Base-by-base conservation (phyloP, 2,797 vertebrate species). In the Echeneis naucrates region DNA sequence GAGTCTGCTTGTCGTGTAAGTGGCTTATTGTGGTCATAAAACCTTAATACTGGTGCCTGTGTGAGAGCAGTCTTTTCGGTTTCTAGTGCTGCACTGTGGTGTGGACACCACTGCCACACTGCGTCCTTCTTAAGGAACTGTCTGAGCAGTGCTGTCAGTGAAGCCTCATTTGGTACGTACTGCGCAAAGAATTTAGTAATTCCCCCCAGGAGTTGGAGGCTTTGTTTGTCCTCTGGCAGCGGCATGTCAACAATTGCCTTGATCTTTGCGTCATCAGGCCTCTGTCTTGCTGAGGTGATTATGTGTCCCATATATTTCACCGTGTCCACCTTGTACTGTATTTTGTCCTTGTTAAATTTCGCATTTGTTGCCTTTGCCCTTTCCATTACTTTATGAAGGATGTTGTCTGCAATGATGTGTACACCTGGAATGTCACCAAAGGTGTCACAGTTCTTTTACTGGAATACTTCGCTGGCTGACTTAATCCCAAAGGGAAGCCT, bases 381-480 rank as follows among this genome's bases (percentile, higher is more conserved):
- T n/a, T n/a, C n/a, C n/a, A n/a, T n/a, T n/a, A n/a, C n/a, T n/a
- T n/a, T n/a, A n/a, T n/a, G n/a, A n/a, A n/a, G n/a, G n/a, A 0
- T 87, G 81, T 81, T 65, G 58, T 87, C 83, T 19, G 78, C 59
- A 8, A 56, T 73, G 38, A 77, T 51, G 21, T 75, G 45, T 12
- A 82, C 26, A 13, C 37, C 53, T 8, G 17, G n/a, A 1, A 83
- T 79, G 24, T 75, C 42, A 14, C 67, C 51, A 50, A 84, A 89
- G 6, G 70, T 74, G 38, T 89, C 63, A 11, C 80, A 38, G 75
- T 91, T 90, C 74, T 81, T 58, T 16, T 32, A 11, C 12, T 37
- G 35, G 11, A 37, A 37, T 35, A 37, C 35, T 12, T 37, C 35
- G 2, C 35, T 37, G 8, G 35, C 35, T 2, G 35, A 37, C 12